These are phyloP conservation scores for Platycheirus albimanus DNA, from an alignment of 2,888 invertebrate genomes.

Conservation along the genomic window DNA sequence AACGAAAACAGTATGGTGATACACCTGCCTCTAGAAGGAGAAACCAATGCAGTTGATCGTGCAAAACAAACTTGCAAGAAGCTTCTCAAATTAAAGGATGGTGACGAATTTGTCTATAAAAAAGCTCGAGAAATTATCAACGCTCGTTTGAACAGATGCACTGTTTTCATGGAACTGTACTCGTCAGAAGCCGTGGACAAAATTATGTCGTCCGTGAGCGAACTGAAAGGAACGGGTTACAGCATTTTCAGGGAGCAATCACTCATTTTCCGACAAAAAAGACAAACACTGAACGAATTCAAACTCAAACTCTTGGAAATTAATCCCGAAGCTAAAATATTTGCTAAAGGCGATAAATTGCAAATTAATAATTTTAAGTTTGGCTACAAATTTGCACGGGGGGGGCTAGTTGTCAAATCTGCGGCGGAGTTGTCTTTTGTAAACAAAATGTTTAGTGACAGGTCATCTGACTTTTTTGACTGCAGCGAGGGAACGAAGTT, in stretches of 20 bases:
- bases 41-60: not conserved
- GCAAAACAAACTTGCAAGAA: too few relatives aligned
- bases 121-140: too few relatives aligned
- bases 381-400: slow-evolving; percentile 15
- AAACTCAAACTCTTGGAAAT: slow-evolving; percentile 11
- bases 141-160: too few relatives aligned
- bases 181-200: not conserved
- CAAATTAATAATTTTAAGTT: slow-evolving; percentile 11
- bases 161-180: not conserved
- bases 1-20: too few relatives aligned
- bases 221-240: too few relatives aligned
- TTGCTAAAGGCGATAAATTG: slow-evolving; percentile 5
- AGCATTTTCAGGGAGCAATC: not conserved
- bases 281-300: not conserved
- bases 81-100: too few relatives aligned
- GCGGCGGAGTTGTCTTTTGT: not conserved
- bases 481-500: too few relatives aligned
- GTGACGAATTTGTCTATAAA: too few relatives aligned
- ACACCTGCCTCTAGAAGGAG: too few relatives aligned
- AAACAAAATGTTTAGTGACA: not conserved
- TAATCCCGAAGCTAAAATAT: not conserved
- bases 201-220: too few relatives aligned
- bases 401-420: slow-evolving; percentile 1
- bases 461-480: too few relatives aligned
- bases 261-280: not conserved